phyloP scores from a whole-genome alignment of 2,797 vertebrate species.

The Neosilurus mollespiculum region DNA sequence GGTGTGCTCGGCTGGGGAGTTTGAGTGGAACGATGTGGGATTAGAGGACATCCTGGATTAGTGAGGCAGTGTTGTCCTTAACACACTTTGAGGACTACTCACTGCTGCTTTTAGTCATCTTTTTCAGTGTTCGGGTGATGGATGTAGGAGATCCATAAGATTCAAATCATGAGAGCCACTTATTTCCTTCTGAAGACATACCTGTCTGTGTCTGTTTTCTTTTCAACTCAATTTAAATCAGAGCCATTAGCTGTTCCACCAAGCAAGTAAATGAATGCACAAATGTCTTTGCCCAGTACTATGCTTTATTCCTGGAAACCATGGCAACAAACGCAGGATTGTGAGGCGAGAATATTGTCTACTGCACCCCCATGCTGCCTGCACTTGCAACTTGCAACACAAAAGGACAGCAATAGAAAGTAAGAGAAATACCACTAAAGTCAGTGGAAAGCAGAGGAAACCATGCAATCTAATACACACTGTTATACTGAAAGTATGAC shows the following conservation, averaged over 20 bases:
- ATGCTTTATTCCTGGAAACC: not conserved
- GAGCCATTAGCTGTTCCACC: not conserved
- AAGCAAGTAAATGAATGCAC: not conserved
- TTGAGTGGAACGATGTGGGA: slow-evolving; percentile 14
- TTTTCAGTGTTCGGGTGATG: not conserved
- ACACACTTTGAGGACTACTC: not conserved
- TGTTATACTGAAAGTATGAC: not conserved
- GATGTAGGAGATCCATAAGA: not conserved
- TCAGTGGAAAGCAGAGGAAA: not conserved
- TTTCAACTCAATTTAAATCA: not conserved
- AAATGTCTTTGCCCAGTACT: not conserved
- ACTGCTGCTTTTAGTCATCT: not conserved
- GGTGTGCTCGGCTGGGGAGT: slow-evolving; percentile 39
- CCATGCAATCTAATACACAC: not conserved
- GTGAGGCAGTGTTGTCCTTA: slow-evolving; percentile 11
- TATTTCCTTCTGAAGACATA: not conserved
- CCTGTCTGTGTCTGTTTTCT: not conserved
- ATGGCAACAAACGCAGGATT: too few species aligned
- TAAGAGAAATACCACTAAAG: not conserved
- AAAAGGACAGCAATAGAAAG: not conserved
- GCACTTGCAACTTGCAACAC: too few species aligned
- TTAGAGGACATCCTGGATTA: slow-evolving; percentile 51
- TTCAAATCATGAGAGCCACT: not conserved
- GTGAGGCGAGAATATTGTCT: too few species aligned
- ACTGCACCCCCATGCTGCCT: too few species aligned